Conservation (phyloP, 2,797 vertebrate genomes). For the Fratercula arctica region DNA sequence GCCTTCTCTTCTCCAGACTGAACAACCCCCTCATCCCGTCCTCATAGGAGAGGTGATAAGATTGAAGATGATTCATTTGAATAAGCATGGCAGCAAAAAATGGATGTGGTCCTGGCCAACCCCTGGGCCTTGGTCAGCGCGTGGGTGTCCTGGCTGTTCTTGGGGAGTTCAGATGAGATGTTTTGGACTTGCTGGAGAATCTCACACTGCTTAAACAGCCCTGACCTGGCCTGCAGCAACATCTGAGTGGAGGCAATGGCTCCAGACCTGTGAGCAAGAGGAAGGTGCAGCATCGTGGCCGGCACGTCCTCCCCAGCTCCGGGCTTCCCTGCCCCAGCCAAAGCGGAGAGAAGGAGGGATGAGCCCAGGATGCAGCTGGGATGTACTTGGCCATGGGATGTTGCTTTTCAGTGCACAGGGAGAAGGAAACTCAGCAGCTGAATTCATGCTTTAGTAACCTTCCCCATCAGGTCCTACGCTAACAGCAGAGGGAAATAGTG, state of each 20-base stretch:
- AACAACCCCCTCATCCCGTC: neutral
- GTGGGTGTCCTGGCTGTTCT: neutral
- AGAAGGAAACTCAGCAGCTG: neutral
- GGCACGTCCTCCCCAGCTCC: accelerated
- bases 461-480: neutral
- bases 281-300: accelerated
- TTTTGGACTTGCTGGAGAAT: neutral
- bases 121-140: neutral
- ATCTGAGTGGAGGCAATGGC: accelerated
- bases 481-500: neutral
- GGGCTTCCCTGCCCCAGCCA: accelerated
- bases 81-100: neutral
- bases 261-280: accelerated
- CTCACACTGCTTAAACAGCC: neutral
- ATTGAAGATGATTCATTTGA: neutral
- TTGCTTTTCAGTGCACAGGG: neutral
- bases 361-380: neutral
- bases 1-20: neutral
- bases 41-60: neutral
- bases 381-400: accelerated
- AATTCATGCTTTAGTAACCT: neutral
- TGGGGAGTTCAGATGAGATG: neutral
- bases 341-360: neutral
- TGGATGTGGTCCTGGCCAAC: neutral
- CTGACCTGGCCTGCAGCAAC: neutral